Conservation (phyloP, 2,888 invertebrate species). For the Pyrrhosoma nymphula region DNA sequence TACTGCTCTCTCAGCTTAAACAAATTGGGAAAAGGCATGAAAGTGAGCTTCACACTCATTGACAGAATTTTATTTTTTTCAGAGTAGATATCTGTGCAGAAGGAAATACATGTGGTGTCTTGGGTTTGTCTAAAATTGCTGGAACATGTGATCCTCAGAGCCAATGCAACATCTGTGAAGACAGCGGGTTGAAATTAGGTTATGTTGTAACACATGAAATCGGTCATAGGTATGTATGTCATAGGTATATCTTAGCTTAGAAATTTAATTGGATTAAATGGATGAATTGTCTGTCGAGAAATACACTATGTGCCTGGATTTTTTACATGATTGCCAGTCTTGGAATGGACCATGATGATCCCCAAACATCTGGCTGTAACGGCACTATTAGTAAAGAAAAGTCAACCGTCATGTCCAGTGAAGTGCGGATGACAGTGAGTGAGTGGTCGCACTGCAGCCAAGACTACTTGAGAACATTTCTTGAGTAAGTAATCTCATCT, state of each 20-base stretch:
- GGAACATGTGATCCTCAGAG: conserved; percentile 81
- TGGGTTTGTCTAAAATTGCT: conserved; percentile 80
- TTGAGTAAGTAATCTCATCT: conserved; percentile 78
- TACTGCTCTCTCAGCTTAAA: no score
- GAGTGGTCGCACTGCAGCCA: conserved; percentile 81
- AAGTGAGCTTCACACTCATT: neutral
- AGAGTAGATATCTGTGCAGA: conserved; percentile 77
- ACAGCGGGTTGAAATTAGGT: conserved; percentile 80
- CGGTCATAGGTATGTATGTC: conserved; percentile 80
- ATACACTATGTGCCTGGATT: no score
- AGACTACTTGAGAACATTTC: conserved; percentile 78
- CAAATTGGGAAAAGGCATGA: no score
- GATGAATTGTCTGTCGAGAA: no score
- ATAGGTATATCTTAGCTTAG: no score
- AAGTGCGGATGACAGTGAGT: conserved; percentile 75
- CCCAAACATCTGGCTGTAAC: conserved; percentile 74
- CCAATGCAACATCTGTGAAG: conserved; percentile 80
- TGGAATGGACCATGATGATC: conserved; percentile 76
- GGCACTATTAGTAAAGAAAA: conserved; percentile 73
- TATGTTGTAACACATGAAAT: conserved; percentile 82
- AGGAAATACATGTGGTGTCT: conserved; percentile 76
- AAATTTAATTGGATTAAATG: no score
- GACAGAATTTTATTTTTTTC: conserved; percentile 57
- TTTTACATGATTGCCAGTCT: conserved; percentile 72
- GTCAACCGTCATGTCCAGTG: conserved; percentile 76